Conservation (phyloP, 1,140 invertebrate species). For the Ips typographus region DNA sequence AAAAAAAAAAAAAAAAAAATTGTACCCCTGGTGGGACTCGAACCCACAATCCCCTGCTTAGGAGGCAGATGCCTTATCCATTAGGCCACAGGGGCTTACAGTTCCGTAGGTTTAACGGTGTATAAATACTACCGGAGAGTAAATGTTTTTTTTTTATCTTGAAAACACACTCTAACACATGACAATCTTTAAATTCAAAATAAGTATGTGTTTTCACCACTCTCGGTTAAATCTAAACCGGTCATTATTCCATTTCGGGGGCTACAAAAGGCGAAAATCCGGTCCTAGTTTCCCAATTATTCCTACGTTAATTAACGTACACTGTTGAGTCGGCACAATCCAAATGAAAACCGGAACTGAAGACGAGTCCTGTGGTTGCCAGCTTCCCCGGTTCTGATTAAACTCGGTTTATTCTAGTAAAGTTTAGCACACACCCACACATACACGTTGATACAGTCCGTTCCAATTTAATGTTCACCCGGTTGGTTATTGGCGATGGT, state of each 20-base stretch:
- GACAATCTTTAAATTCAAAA: no score
- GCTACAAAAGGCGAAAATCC: neutral
- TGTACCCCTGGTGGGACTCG: conserved; percentile 72
- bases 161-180: no score
- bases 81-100: conserved; percentile 62
- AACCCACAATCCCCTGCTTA: conserved; percentile 75
- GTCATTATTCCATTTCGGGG: no score
- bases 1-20: neutral
- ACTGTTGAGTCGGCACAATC: conserved; percentile 9
- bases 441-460: no score
- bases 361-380: conserved; percentile 21
- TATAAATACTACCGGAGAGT: no score
- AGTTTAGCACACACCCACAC: conserved; percentile 12
- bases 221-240: no score
- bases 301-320: conserved; percentile 20
- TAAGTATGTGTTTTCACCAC: no score
- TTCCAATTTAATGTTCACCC: no score
- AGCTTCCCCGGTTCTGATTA: conserved; percentile 27
- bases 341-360: conserved; percentile 23
- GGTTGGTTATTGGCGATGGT: no score
- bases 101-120: no score
- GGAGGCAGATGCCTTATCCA: conserved; percentile 75
- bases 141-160: neutral
- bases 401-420: conserved; percentile 23
- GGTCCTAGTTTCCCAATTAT: conserved; percentile 10